phyloP scores from a whole-genome alignment of 1,140 invertebrate species.

The Aphidius ervi region DNA sequence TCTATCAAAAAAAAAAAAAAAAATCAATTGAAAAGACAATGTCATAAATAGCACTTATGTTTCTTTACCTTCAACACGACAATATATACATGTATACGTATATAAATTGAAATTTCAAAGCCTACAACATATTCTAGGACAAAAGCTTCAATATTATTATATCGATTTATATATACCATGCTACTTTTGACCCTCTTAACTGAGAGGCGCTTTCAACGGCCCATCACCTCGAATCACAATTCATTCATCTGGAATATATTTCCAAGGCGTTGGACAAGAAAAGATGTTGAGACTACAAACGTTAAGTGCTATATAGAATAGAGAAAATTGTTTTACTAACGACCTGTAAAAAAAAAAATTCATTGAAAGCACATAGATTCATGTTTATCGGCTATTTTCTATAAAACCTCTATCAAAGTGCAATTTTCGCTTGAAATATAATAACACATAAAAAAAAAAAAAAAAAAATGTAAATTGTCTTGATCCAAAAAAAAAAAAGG shows the following conservation, averaged over 20 bases:
- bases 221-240: slow-evolving; percentile 39
- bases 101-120: neutral
- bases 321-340: slow-evolving; percentile 9
- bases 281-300: slow-evolving; percentile 9
- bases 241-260: slow-evolving; percentile 40
- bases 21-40: neutral
- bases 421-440: no score
- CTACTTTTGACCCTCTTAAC: slow-evolving; percentile 36
- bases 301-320: slow-evolving; percentile 6
- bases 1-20: neutral
- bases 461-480: no score
- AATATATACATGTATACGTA: no score
- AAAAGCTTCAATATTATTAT: slow-evolving; percentile 4
- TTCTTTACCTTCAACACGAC: no score
- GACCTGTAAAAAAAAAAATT: slow-evolving; percentile 9
- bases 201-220: slow-evolving; percentile 36
- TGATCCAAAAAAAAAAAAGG: neutral
- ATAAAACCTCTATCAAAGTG: neutral
- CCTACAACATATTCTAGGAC: neutral
- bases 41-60: neutral
- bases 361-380: neutral
- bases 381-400: neutral
- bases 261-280: slow-evolving; percentile 21
- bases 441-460: no score
- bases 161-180: slow-evolving; percentile 27